Evolutionary conservation across 2,113 vertebrate species (phyloP), one percentile per base, ranked within the genome.

Genomic region (Penelope pileata): DNA sequence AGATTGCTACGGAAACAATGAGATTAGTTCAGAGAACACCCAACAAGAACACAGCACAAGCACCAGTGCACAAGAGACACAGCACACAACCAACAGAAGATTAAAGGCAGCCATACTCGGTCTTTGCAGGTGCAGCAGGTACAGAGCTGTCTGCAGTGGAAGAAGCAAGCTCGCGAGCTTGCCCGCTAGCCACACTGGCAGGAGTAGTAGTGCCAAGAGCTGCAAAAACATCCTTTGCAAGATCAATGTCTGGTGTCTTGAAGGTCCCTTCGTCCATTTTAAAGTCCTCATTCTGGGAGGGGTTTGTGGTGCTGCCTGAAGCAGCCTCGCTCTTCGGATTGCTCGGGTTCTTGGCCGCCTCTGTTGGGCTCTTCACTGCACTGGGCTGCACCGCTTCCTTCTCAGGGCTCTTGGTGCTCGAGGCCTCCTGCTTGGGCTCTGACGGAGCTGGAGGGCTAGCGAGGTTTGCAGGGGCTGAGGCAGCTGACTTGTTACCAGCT

Each of bases 181-280:
- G 97, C 97, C 99, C 99, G 77, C 97, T 95, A 94, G 97, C 94
- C 96, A 91, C 97, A 89, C 96, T 32, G 97, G 98, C 94, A 40
- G 98, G 96, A 97, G 98, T 80, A 82, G 98, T 69, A 95, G 98
- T 97, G 95, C 98, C 98, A 98, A 99, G 98, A 98, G 98, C 98
- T 96, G 98, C 98, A 98, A 99, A 99, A 97, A 99, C 98, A 98
- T 99, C 99, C 98, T 99, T 98, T 97, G 98, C 98, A 98, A 99
- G 98, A 89, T 98, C 98, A 98, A 98, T 98, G 98, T 98, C 98
- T 97, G 98, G 98, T 93, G 98, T 98, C 98, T 98, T 98, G 98
- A 98, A 98, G 98, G 97, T 98, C 98, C 98, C 99, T 98, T 98
- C 99, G 84, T 99, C 99, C 98, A 99, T 99, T 98, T 98, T 99